Percentiles rank a stretch among this genome's conserved stretches.
Conservation (phyloP, 2,113 vertebrate species). For the Entomyzon cyanotis region DNA sequence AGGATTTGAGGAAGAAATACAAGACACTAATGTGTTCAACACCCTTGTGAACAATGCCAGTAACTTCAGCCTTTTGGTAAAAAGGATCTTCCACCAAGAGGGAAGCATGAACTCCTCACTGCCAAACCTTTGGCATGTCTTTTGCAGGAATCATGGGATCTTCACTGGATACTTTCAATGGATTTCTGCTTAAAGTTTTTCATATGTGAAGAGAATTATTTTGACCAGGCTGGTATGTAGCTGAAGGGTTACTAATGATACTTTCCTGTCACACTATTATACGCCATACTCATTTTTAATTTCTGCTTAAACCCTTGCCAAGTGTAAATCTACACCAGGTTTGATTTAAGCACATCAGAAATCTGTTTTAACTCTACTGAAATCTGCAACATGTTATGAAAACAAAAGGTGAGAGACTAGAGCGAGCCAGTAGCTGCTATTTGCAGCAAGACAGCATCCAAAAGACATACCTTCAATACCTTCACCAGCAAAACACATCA, state of each 20-base stretch:
- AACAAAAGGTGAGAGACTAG: neutral
- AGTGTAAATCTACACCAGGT: neutral
- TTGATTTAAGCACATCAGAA: neutral
- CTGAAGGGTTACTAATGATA: neutral
- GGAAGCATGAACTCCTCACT: neutral
- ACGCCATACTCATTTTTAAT: neutral
- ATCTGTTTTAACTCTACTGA: neutral
- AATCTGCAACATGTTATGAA: neutral
- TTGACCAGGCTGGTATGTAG: neutral
- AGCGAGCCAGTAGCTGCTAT: neutral
- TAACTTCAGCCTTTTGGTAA: neutral
- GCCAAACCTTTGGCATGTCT: neutral
- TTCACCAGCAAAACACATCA: neutral
- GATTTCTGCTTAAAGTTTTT: neutral
- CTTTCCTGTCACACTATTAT: neutral
- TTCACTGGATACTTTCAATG: neutral
- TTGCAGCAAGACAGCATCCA: neutral
- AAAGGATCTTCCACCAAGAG: neutral
- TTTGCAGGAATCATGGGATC: neutral
- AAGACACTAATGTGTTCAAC: rapidly evolving
- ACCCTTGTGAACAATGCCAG: neutral
- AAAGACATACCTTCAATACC: neutral
- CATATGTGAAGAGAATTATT: neutral
- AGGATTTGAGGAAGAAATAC: neutral
- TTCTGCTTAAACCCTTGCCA: neutral